A percentile compares a stretch with the other conserved stretches of the same genome.
These are phyloP conservation scores for Halictus quadricinctus DNA, from an alignment of 2,888 invertebrate species.

Conservation along the genomic window DNA sequence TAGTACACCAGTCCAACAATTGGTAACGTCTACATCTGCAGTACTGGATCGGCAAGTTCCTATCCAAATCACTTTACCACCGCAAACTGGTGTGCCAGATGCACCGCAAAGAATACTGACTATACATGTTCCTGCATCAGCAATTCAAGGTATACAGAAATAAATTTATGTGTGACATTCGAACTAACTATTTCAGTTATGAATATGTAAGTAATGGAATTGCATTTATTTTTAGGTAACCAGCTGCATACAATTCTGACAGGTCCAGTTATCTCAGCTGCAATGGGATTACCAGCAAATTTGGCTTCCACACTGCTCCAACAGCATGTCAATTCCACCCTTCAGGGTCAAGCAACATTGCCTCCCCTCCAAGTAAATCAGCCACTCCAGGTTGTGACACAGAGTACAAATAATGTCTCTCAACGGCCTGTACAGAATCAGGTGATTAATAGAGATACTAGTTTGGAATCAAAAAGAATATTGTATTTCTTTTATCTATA, in stretches of 20 bases:
- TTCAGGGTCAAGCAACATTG: constrained; percentile 84
- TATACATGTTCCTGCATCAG: constrained; percentile 95
- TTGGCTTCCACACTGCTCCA: constrained; percentile 93
- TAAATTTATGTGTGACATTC: not conserved
- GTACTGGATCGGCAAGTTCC: constrained; percentile 83
- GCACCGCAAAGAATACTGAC: constrained; percentile 90
- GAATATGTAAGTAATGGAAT: not conserved
- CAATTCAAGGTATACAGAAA: constrained; percentile 86
- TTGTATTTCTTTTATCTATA: not conserved
- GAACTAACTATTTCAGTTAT: not conserved
- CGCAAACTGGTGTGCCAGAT: constrained; percentile 89
- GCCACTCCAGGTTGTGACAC: constrained; percentile 75
- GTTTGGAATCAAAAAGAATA: not conserved
- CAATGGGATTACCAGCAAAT: constrained; percentile 92
- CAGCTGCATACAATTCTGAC: constrained; percentile 89
- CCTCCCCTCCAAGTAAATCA: constrained; percentile 78
- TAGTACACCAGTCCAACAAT: constrained; percentile 76
- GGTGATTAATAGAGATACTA: constrained; percentile 58
- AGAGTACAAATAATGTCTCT: constrained; percentile 71
- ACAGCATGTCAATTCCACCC: constrained; percentile 93
- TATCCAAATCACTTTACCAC: constrained; percentile 90
- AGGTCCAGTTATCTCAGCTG: constrained; percentile 94
- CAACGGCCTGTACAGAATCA: constrained; percentile 76
- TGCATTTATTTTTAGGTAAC: constrained; percentile 81
- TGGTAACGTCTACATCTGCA: constrained; percentile 80